Conservation (phyloP, 2,797 vertebrate species). For the Microcaecilia unicolor region DNA sequence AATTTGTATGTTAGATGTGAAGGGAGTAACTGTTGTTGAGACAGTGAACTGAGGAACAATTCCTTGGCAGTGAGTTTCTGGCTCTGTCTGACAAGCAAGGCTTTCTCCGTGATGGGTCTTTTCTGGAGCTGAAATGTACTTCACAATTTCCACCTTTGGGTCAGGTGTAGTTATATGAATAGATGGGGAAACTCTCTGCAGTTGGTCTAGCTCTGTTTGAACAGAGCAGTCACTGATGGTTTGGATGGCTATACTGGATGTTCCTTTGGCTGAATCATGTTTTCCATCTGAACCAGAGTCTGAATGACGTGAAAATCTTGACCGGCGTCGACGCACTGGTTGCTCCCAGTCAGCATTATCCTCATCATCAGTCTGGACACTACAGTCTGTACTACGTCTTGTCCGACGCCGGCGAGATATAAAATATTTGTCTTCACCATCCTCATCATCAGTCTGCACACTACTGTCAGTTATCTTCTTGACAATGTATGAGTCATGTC, state of each 20-base stretch:
- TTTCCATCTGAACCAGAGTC: conserved; percentile 75
- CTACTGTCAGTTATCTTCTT: conserved; percentile 86
- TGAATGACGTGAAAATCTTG: conserved; percentile 77
- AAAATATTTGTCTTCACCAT: conserved; percentile 82
- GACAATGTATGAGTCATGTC: conserved; percentile 46
- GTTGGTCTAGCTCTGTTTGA: conserved; percentile 88
- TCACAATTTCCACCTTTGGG: conserved; percentile 86
- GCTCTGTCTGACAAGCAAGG: conserved; percentile 94
- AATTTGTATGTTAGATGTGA: conserved; percentile 85
- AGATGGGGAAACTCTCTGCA: conserved; percentile 81
- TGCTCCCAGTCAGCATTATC: conserved; percentile 94
- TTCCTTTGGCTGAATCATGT: conserved; percentile 61
- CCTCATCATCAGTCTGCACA: conserved; percentile 95
- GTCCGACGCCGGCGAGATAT: conserved; percentile 77
- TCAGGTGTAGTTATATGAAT: conserved; percentile 91
- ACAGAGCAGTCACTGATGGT: conserved; percentile 92
- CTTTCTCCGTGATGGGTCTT: conserved; percentile 92
- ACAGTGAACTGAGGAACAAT: conserved; percentile 82
- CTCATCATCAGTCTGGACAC: conserved; percentile 94
- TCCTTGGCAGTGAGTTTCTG: conserved; percentile 77
- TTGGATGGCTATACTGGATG: conserved; percentile 87
- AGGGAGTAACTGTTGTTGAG: conserved; percentile 84
- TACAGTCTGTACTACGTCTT: conserved; percentile 86
- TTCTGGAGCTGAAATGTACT: conserved; percentile 94
- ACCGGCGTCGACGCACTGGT: conserved; percentile 81